Conservation (phyloP, 1,140 invertebrate genomes). For the Charaxes varanes region DNA sequence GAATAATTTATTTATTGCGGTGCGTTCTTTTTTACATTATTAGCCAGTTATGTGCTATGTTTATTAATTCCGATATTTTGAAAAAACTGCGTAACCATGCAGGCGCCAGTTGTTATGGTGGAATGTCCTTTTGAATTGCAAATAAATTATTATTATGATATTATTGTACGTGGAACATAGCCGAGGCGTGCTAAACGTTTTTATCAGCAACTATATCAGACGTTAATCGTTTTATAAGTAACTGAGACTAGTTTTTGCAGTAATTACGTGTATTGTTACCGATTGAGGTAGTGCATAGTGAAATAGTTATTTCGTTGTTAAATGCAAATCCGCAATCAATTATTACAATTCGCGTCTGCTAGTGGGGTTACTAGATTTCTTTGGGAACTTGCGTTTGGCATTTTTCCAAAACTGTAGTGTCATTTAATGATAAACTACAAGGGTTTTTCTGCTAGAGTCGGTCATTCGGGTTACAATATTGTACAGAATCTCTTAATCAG, state of each 20-base stretch:
- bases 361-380: too few relatives aligned
- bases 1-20: not conserved
- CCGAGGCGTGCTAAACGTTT: not conserved
- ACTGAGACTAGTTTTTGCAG: too few relatives aligned
- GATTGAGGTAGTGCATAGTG: not conserved
- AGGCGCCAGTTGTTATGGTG: not conserved
- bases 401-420: too few relatives aligned
- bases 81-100: not conserved
- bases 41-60: not conserved
- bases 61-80: not conserved
- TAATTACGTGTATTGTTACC: too few relatives aligned
- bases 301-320: not conserved
- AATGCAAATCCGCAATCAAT: too few relatives aligned
- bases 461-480: too few relatives aligned
- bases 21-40: not conserved
- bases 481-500: too few relatives aligned
- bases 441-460: too few relatives aligned
- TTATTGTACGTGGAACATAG: not conserved
- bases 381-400: too few relatives aligned
- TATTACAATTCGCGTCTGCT: too few relatives aligned
- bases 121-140: constrained; percentile 4
- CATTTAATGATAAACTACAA: too few relatives aligned
- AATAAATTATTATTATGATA: not conserved
- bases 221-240: too few relatives aligned
- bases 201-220: not conserved